Evolutionary conservation across 2,888 invertebrate species (phyloP).

Genomic region (Aphodius sticticus): DNA sequence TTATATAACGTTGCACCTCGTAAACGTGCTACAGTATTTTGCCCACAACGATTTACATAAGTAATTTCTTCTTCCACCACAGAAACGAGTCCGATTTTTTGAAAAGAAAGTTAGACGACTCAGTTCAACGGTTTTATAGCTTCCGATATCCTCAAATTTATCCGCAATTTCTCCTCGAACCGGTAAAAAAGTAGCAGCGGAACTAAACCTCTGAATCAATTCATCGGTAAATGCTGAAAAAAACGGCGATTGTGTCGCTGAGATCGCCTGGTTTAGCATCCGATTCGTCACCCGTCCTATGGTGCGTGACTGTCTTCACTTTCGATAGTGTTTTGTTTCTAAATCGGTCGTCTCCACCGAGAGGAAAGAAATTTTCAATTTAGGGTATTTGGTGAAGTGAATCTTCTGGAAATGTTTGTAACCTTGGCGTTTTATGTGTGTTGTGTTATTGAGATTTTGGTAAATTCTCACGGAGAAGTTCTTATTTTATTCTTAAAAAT

Average conservation of each 20-base stretch:
- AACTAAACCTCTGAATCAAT: background rate
- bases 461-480: background rate
- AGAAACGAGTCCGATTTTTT: background rate
- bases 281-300: background rate
- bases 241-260: background rate
- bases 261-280: conserved; percentile 4
- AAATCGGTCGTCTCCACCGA: background rate
- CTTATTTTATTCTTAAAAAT: background rate
- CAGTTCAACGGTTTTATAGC: background rate
- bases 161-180: conserved; percentile 4
- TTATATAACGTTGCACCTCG: background rate
- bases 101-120: background rate
- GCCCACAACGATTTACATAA: background rate
- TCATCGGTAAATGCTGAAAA: background rate
- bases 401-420: background rate
- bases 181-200: background rate
- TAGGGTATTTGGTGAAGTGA: background rate
- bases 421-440: background rate
- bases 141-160: conserved; percentile 4
- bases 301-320: background rate
- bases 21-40: background rate
- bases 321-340: background rate
- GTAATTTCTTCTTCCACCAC: background rate
- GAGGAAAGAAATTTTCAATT: conserved; percentile 12
- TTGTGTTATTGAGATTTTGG: background rate